Conservation (phyloP, 2,113 vertebrate genomes). For the Pipra filicauda region DNA sequence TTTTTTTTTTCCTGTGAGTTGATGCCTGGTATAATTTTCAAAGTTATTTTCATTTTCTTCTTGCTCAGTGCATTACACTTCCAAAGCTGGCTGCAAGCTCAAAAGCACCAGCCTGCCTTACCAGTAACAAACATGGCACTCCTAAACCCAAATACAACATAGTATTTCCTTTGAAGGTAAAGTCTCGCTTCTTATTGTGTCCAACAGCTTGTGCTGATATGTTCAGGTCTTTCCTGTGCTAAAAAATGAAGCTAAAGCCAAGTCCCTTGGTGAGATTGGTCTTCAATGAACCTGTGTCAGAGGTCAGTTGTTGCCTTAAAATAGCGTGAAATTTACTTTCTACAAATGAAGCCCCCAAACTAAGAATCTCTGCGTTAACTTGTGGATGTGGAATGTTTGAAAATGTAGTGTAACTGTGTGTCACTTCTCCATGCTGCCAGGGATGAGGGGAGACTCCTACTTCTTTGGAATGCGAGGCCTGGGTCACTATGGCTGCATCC, state of each 20-base stretch:
- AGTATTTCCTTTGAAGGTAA: not conserved
- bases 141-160: not conserved
- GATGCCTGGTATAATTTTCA: not conserved
- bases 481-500: constrained; percentile 63
- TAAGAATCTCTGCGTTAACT: not conserved
- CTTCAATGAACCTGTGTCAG: not conserved
- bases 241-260: not conserved
- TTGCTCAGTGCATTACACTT: not conserved
- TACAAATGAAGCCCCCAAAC: not conserved
- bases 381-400: not conserved
- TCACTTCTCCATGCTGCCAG: constrained; percentile 48
- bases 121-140: not conserved
- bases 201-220: not conserved
- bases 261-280: not conserved
- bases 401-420: not conserved
- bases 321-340: not conserved
- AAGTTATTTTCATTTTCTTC: not conserved
- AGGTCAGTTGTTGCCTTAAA: not conserved
- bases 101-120: not conserved
- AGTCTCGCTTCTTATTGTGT: not conserved
- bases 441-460: constrained; percentile 84
- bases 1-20: not conserved
- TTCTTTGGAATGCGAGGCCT: constrained; percentile 77
- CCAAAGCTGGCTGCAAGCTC: not conserved
- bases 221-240: not conserved